These are phyloP conservation scores for Drosophila rubida DNA, from an alignment of 2,888 invertebrate genomes.

Conservation along the genomic window DNA sequence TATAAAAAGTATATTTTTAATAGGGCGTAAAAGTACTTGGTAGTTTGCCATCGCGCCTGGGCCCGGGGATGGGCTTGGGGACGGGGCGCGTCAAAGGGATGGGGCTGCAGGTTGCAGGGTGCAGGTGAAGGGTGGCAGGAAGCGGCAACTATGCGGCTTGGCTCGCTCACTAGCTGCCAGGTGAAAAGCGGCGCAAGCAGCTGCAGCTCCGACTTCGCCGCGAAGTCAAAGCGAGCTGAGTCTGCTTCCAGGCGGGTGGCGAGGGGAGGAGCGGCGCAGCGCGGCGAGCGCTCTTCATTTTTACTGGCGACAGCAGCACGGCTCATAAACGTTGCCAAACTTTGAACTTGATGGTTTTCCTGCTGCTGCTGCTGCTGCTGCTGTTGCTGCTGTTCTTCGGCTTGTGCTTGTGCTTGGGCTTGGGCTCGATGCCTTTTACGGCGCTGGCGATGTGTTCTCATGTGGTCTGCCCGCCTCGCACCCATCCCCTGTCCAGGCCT, in stretches of 20 bases:
- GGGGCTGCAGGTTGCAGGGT: neutral
- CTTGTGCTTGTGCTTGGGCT: constrained; percentile 9
- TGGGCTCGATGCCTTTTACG: constrained; percentile 64
- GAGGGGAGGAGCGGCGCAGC: neutral
- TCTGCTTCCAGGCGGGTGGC: constrained; percentile 3
- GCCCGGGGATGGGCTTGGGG: neutral
- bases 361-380: constrained; percentile 14
- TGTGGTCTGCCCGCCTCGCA: constrained; percentile 38
- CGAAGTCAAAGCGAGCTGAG: neutral
- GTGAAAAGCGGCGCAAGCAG: constrained; percentile 17
- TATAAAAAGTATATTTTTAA: constrained; percentile 80
- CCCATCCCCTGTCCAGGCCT: neutral
- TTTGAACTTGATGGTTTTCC: constrained; percentile 81
- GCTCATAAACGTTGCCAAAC: constrained; percentile 81
- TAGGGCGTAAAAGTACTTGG: constrained; percentile 78
- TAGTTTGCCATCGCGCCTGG: constrained; percentile 33
- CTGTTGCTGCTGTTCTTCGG: neutral
- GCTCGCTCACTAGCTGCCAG: constrained; percentile 20
- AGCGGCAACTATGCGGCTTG: constrained; percentile 20
- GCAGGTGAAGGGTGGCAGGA: neutral
- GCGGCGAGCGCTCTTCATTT: constrained; percentile 53
- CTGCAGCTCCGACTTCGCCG: neutral
- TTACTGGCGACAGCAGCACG: constrained; percentile 69
- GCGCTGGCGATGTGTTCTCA: constrained; percentile 59
- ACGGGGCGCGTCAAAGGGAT: constrained; percentile 18